Evolutionary conservation across 1,140 invertebrate genomes (phyloP), one percentile per base, ranked within the genome.

Genomic region (Mya arenaria): DNA sequence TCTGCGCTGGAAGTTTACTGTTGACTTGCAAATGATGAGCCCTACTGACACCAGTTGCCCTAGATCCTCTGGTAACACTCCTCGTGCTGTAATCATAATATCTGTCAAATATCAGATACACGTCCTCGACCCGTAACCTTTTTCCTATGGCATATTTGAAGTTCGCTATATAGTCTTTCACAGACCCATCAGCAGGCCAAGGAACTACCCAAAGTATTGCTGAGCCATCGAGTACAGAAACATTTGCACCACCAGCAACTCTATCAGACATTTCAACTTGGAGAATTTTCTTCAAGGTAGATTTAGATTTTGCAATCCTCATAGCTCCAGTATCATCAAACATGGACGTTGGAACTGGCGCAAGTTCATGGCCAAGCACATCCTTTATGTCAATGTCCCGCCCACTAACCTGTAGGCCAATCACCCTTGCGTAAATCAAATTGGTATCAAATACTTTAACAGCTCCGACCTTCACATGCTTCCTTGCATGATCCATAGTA

Each of bases 151-250:
- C n/a, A n/a, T n/a, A n/a, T n/a, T n/a, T n/a, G n/a, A n/a, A n/a
- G n/a, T n/a, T n/a, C n/a, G n/a, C n/a, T n/a, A n/a, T n/a, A n/a
- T n/a, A n/a, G n/a, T n/a, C n/a, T n/a, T n/a, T n/a, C n/a, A n/a
- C n/a, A n/a, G n/a, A n/a, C n/a, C n/a, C n/a, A n/a, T n/a, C n/a
- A n/a, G n/a, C n/a, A 52, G 48, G 48, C 48, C 48, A 52, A 48
- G 68, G 56, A 10, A 86, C 44, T 15, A 58, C 28, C 77, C 83
- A 86, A 5, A 84, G 79, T 15, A 84, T 28, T 63, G 85, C 83
- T 34, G 68, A 86, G 6, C 85, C 85, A 79, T 82, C 78, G 15
- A 84, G 37, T 25, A 84, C 55, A 15, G 44, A 62, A 25, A 44
- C 39, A 4, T 0, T 28, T 37, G 48, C 13, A 4, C 17, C 56